A percentile compares a stretch with the other conserved stretches of the same genome.
Conservation (phyloP, 2,113 vertebrate genomes). For the Lophochroa leadbeateri region DNA sequence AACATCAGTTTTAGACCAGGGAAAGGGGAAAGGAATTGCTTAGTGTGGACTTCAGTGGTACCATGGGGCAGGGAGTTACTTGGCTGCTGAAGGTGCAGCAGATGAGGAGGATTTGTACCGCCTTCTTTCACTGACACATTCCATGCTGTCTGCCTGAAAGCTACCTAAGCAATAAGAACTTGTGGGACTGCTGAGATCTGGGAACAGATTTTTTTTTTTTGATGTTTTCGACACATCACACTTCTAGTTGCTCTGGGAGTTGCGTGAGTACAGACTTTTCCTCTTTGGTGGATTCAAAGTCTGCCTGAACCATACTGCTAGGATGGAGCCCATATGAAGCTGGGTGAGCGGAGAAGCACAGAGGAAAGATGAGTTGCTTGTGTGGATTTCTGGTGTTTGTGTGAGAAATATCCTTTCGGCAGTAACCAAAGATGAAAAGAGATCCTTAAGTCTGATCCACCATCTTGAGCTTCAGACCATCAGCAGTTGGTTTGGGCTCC, state of each 20-base stretch:
- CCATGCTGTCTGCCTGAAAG: not conserved
- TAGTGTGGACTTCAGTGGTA: not conserved
- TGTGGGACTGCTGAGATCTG: not conserved
- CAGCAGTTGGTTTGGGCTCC: not conserved
- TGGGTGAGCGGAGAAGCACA: not conserved
- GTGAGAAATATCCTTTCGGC: not conserved
- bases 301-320: not conserved
- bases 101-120: not conserved
- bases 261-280: not conserved
- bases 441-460: not conserved
- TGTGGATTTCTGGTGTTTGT: not conserved
- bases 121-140: not conserved
- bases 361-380: rapidly evolving
- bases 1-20: not conserved
- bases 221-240: rapidly evolving
- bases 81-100: not conserved
- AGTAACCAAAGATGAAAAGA: not conserved
- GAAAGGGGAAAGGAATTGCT: not conserved
- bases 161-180: not conserved
- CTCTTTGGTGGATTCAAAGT: not conserved
- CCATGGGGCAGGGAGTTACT: rapidly evolving
- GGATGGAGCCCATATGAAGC: not conserved
- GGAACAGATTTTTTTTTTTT: not conserved
- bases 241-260: not conserved
- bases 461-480: not conserved